Percentiles rank a stretch among this genome's conserved stretches.
Evolutionary conservation across 1,140 invertebrate species (phyloP).

Genomic region (Cotesia glomerata): DNA sequence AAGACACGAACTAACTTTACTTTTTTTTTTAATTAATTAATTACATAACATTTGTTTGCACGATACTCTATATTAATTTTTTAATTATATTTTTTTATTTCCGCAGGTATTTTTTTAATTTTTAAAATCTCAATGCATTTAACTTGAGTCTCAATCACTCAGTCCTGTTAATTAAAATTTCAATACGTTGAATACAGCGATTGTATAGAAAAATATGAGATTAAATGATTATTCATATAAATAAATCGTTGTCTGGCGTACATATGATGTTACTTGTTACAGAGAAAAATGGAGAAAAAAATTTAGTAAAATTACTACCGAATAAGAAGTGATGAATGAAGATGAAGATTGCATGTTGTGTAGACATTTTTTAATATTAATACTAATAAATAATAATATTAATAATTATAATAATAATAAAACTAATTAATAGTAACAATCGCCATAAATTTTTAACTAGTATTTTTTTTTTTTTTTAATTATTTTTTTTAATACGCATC

Average conservation of each 20-base stretch:
- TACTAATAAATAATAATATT: background rate
- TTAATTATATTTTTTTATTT: too few species aligned
- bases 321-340: background rate
- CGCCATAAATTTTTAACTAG: conserved; percentile 22
- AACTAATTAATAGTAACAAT: background rate
- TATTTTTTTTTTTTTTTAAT: conserved; percentile 26
- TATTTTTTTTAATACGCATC: too few species aligned
- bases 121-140: too few species aligned
- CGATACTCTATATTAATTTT: background rate
- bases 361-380: conserved; percentile 1
- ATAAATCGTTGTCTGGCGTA: conserved; percentile 9
- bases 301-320: background rate
- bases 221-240: background rate
- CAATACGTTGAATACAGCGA: background rate
- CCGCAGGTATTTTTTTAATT: too few species aligned
- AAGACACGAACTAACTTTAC: background rate
- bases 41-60: background rate
- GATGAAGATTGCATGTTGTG: conserved; percentile 4
- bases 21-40: background rate
- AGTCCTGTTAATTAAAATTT: background rate
- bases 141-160: too few species aligned
- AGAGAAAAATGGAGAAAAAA: conserved; percentile 1
- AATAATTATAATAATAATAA: background rate
- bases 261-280: conserved; percentile 11
- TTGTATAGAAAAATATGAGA: background rate